These are phyloP conservation scores for Sisyra nigra DNA, from an alignment of 2,888 invertebrate genomes.

Conservation along the genomic window DNA sequence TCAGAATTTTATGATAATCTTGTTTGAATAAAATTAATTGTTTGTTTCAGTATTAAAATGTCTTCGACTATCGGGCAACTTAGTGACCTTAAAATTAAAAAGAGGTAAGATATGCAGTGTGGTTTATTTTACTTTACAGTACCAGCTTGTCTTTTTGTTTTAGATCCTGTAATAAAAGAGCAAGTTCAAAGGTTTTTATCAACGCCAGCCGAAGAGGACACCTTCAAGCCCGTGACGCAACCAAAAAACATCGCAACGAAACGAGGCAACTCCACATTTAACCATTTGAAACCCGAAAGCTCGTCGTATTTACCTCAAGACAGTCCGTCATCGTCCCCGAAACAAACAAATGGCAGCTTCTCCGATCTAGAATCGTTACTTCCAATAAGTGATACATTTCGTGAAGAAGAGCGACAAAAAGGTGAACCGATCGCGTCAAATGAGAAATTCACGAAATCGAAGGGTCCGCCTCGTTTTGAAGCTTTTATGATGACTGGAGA, in stretches of 20 bases:
- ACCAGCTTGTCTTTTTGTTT: conserved; percentile 4
- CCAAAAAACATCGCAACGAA: conserved; percentile 31
- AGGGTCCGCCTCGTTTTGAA: conserved; percentile 50
- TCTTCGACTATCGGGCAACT: conserved; percentile 78
- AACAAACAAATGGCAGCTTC: conserved; percentile 37
- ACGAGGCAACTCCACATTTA: conserved; percentile 29
- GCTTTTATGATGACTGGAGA: conserved; percentile 98
- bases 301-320: conserved; percentile 15
- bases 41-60: conserved; percentile 69
- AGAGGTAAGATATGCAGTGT: conserved; percentile 58
- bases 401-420: conserved; percentile 32
- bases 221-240: conserved; percentile 30
- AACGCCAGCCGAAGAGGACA: conserved; percentile 31
- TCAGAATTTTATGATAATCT: too few species aligned
- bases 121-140: conserved; percentile 4
- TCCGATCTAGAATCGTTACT: conserved; percentile 30
- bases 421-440: conserved; percentile 34
- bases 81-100: conserved; percentile 78
- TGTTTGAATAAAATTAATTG: conserved; percentile 9
- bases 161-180: conserved; percentile 80
- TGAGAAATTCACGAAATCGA: conserved; percentile 20
- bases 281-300: conserved; percentile 11
- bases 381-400: conserved; percentile 22
- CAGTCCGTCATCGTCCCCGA: conserved; percentile 27
- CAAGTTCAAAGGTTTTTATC: conserved; percentile 56